Conservation (phyloP, 1,140 invertebrate species). For the Bemisia tabaci region DNA sequence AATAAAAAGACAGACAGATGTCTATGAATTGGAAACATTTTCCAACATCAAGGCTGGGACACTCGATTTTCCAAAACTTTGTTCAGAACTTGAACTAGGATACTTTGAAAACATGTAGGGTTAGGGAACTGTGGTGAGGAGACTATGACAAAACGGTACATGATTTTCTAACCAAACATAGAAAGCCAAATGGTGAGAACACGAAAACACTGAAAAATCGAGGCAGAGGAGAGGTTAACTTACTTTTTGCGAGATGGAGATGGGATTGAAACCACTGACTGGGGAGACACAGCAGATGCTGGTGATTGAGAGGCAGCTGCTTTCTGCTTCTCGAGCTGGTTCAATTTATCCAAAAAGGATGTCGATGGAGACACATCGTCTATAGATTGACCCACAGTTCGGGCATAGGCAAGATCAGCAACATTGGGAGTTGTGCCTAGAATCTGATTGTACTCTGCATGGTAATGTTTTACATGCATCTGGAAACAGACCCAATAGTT, state of each 20-base stretch:
- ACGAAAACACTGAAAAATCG: too few species aligned
- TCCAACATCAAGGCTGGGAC: too few species aligned
- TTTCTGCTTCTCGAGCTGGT: conserved; percentile 29
- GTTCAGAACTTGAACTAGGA: too few species aligned
- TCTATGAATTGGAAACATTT: too few species aligned
- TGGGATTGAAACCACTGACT: neutral
- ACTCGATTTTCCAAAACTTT: too few species aligned
- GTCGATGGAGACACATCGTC: conserved; percentile 2
- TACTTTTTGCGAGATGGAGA: neutral
- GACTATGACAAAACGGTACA: too few species aligned
- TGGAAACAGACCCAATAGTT: conserved; percentile 19
- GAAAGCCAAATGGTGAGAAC: too few species aligned
- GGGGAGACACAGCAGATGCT: neutral
- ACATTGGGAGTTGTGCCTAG: conserved; percentile 69
- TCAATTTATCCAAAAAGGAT: conserved; percentile 27
- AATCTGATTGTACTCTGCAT: conserved; percentile 60
- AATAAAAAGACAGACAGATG: too few species aligned
- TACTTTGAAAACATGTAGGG: too few species aligned
- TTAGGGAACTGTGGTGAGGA: too few species aligned
- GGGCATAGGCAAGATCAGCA: conserved; percentile 63
- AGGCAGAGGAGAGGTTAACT: too few species aligned
- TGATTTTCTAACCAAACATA: too few species aligned
- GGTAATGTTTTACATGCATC: conserved; percentile 87
- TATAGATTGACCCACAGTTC: conserved; percentile 33
- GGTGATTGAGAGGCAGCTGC: conserved; percentile 21